Evolutionary conservation across 2,797 vertebrate species (phyloP), one percentile per base, ranked within the genome.

Genomic region (Tarsius wallacei): DNA sequence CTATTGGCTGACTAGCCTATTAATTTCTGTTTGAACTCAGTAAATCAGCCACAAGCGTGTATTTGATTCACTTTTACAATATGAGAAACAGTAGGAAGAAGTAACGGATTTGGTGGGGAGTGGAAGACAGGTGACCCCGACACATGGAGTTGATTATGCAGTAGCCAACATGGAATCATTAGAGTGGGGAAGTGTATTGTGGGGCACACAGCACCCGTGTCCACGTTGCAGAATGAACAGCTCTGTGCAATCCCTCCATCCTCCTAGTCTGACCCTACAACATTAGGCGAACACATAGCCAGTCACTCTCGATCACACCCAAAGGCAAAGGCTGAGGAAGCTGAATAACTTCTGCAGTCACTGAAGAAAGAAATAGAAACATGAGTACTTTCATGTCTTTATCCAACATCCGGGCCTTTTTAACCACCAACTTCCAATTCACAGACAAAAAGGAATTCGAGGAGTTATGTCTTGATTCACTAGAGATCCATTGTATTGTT

Each of bases 361-460:
- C 28, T 7, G 59, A 73, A 71, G 19, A 78, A 82, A 97, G 57
- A 57, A 55, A 64, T n/a, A 19, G 7, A 19, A 24, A 36, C 49
- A 59, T 26, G 13, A 86, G 15, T 26, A 13, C 7, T 77, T 80
- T 88, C 28, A 21, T 4, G 5, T 68, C 61, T 96, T 83, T 73
- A 82, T 28, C 51, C 55, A 90, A 42, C 22, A 92, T 42, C 64
- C 71, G 77, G 88, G 71, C 28, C 12, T 36, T 86, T 90, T 63
- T 24, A 78, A 61, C 59, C 33, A 96, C 33, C 68, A 49, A 80
- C 78, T 94, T 96, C 42, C 90, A 36, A 93, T 74, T 85, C 70
- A 81, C 19, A 86, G 55, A 82, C 61, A 53, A 90, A 49, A 93
- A 84, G 57, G 13, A 31, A 78, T 91, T 31, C 68, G 70, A 22